Percentiles rank a stretch among this genome's conserved stretches.
These are phyloP conservation scores for Drosophila funebris DNA, from an alignment of 1,140 invertebrate species.

Conservation along the genomic window DNA sequence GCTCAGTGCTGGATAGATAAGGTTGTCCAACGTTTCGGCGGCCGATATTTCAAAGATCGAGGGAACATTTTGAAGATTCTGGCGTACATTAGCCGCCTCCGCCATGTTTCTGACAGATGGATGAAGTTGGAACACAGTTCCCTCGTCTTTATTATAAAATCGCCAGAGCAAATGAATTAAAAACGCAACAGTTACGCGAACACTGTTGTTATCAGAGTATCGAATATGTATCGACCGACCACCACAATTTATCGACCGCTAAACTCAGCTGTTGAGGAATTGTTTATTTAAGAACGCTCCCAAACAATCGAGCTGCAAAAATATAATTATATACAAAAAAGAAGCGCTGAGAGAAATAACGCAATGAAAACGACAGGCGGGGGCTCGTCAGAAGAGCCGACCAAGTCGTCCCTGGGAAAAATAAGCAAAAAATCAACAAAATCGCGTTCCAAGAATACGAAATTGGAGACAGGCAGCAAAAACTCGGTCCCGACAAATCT, in stretches of 20 bases:
- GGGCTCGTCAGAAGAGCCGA: slow-evolving; percentile 58
- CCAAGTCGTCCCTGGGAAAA: slow-evolving; percentile 60
- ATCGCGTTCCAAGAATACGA: slow-evolving; percentile 68
- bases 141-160: background rate
- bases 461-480: slow-evolving; percentile 58
- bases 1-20: slow-evolving; percentile 79
- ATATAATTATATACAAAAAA: slow-evolving; percentile 10
- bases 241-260: background rate
- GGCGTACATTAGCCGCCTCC: slow-evolving; percentile 73
- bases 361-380: slow-evolving; percentile 69
- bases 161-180: background rate
- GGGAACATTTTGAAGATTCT: slow-evolving; percentile 78
- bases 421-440: slow-evolving; percentile 77
- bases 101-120: slow-evolving; percentile 42
- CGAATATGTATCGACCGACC: background rate
- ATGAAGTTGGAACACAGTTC: background rate
- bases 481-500: slow-evolving; percentile 15
- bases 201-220: slow-evolving; percentile 3
- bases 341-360: background rate
- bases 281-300: slow-evolving; percentile 2
- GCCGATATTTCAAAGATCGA: slow-evolving; percentile 82
- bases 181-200: slow-evolving; percentile 25
- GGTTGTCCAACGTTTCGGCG: slow-evolving; percentile 75
- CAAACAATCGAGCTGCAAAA: background rate
- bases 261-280: slow-evolving; percentile 23